Percentiles rank a stretch among this genome's conserved stretches.
phyloP scores from a whole-genome alignment of 2,113 vertebrate genomes.

The Phoxinus phoxinus region DNA sequence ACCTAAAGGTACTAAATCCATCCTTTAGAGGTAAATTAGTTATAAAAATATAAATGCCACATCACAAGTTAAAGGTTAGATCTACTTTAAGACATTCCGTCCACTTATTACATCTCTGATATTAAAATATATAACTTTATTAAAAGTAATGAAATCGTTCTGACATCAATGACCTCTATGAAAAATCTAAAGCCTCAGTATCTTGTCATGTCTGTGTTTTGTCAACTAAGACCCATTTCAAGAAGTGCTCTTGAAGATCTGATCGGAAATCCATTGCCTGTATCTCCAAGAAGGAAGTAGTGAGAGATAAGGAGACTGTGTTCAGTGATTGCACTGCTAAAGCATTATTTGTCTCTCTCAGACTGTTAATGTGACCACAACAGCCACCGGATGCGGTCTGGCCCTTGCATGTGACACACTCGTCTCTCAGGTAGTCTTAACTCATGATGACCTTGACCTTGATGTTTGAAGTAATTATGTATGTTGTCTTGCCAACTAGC shows the following conservation, averaged over 20 bases:
- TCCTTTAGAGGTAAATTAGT: not conserved
- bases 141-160: not conserved
- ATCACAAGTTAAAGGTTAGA: too few relatives aligned
- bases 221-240: not conserved
- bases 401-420: slow-evolving; percentile 88
- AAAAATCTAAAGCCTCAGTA: not conserved
- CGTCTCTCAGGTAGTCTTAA: slow-evolving; percentile 88
- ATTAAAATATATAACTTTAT: not conserved
- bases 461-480: not conserved
- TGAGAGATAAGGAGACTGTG: slow-evolving; percentile 22
- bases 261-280: slow-evolving; percentile 22
- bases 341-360: slow-evolving; percentile 62
- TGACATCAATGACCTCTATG: not conserved
- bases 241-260: not conserved
- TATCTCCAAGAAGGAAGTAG: slow-evolving; percentile 2
- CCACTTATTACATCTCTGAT: not conserved
- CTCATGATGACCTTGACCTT: not conserved
- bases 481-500: not conserved
- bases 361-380: slow-evolving; percentile 83
- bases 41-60: not conserved
- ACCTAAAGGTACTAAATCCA: not conserved
- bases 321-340: not conserved
- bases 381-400: slow-evolving; percentile 82
- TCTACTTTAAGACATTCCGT: not conserved
- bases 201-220: not conserved